Evolutionary conservation across 2,113 vertebrate genomes (phyloP).

Genomic region (Grus americana): DNA sequence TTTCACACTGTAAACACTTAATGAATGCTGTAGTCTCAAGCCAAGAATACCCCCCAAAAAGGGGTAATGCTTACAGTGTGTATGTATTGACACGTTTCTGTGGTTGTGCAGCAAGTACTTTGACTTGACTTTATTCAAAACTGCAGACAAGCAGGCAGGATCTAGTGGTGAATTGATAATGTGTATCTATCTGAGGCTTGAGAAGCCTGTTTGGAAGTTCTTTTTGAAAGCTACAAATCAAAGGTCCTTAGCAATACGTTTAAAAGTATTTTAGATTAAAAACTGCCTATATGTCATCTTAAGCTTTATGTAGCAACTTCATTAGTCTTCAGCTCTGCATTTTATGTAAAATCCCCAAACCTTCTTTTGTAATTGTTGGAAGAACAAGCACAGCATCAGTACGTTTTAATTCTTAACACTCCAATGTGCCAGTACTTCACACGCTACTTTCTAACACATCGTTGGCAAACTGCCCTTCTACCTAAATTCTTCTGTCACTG

Average conservation of each 20-base stretch:
- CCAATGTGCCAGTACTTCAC: not conserved
- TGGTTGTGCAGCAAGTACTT: not conserved
- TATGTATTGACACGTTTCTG: not conserved
- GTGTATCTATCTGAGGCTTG: not conserved
- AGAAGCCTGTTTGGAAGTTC: not conserved
- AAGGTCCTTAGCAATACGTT: not conserved
- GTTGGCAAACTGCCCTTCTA: not conserved
- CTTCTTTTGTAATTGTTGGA: not conserved
- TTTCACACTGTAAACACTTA: slow-evolving; percentile 30
- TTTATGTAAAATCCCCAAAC: not conserved
- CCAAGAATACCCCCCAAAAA: not conserved
- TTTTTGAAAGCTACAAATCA: not conserved
- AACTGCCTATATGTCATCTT: not conserved
- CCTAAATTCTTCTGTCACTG: not conserved
- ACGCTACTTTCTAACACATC: not conserved
- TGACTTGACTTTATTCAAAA: not conserved
- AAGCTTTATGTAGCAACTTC: not conserved
- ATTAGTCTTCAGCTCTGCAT: not conserved
- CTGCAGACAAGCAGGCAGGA: not conserved
- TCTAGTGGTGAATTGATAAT: not conserved
- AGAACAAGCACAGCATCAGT: not conserved
- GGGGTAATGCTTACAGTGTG: not conserved
- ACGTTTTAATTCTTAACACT: not conserved
- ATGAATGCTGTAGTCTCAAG: not conserved
- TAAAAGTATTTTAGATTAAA: not conserved